Percentiles rank a stretch among this genome's conserved stretches.
Conservation (phyloP, 2,113 vertebrate species). For the Empidonax alnorum region DNA sequence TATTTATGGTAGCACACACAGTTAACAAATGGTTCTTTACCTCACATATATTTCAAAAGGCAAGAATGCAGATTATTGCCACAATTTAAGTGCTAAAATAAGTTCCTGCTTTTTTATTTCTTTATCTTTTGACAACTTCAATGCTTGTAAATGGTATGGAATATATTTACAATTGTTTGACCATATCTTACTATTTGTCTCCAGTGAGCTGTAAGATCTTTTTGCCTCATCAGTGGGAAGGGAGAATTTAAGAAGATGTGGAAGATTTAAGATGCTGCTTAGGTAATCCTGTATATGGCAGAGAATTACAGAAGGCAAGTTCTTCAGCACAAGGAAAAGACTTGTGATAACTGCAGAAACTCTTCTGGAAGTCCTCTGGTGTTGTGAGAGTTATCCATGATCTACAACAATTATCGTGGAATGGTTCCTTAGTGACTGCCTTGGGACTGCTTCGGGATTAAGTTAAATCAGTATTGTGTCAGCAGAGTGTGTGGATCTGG, state of each 20-base stretch:
- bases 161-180: background rate
- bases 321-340: background rate
- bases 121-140: slow-evolving; percentile 21
- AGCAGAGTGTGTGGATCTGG: background rate
- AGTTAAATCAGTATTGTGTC: background rate
- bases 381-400: background rate
- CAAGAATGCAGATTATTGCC: background rate
- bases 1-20: background rate
- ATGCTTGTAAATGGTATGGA: background rate
- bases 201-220: background rate
- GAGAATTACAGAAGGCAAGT: background rate
- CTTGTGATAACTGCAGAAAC: background rate
- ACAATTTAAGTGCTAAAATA: background rate
- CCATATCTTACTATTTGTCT: background rate
- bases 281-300: background rate
- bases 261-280: background rate
- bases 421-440: background rate
- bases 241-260: background rate
- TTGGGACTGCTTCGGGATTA: background rate
- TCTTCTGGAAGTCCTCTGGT: background rate
- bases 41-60: background rate
- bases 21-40: background rate
- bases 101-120: background rate
- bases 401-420: background rate
- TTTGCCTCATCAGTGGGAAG: background rate